phyloP scores from a whole-genome alignment of 2,888 invertebrate species.

The Galeruca laticollis region DNA sequence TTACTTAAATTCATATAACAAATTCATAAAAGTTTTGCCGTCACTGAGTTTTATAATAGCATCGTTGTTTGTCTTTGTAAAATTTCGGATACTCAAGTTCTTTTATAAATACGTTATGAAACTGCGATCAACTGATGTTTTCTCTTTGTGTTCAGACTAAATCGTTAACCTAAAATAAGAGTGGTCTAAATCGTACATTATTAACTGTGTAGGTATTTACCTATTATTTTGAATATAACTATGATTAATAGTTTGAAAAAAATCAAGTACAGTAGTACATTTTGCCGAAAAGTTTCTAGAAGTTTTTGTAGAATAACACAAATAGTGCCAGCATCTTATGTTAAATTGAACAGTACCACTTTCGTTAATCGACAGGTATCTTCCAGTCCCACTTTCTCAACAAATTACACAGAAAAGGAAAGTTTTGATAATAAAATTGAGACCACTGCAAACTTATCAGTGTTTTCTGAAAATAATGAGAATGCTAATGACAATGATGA shows the following conservation, averaged over 20 bases:
- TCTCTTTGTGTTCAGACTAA: not conserved
- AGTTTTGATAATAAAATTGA: slow-evolving; percentile 3
- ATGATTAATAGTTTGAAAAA: not conserved
- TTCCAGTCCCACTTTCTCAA: not conserved
- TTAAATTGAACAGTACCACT: not conserved
- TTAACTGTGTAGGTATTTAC: too few relatives aligned
- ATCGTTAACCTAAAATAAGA: slow-evolving; percentile 6
- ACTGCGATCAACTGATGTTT: too few relatives aligned
- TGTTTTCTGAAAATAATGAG: slow-evolving; percentile 18
- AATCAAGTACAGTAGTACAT: slow-evolving; percentile 3
- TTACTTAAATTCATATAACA: not conserved
- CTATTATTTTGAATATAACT: not conserved
- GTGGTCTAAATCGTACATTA: too few relatives aligned
- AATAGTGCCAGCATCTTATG: not conserved
- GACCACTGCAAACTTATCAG: slow-evolving; percentile 12
- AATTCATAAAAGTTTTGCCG: not conserved
- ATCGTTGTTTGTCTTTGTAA: not conserved
- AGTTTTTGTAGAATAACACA: not conserved
- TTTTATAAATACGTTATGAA: slow-evolving; percentile 16
- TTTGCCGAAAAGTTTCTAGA: not conserved
- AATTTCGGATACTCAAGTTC: not conserved
- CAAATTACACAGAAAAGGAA: not conserved
- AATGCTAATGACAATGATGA: slow-evolving; percentile 10
- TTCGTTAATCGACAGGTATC: not conserved
- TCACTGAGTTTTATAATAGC: not conserved